Conservation (phyloP, 2,113 vertebrate species). For the Uria aalge region DNA sequence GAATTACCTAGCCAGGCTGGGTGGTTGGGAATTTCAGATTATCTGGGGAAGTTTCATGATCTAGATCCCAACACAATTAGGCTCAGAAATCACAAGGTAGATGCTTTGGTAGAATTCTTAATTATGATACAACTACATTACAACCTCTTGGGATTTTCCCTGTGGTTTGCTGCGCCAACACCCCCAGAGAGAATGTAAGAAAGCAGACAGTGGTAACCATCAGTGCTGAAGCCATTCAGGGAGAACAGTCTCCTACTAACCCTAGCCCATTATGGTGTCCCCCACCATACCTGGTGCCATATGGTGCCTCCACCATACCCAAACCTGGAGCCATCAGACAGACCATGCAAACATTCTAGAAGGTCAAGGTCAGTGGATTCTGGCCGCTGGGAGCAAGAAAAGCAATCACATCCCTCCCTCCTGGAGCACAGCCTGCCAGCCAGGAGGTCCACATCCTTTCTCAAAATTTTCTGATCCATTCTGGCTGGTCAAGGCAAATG, state of each 20-base stretch:
- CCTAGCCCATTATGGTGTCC: not conserved
- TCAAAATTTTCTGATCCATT: not conserved
- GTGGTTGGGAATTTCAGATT: not conserved
- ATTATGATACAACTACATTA: not conserved
- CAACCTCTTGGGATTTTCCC: not conserved
- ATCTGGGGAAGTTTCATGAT: not conserved
- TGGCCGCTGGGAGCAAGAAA: not conserved
- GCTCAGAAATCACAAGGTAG: not conserved
- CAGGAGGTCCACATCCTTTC: not conserved
- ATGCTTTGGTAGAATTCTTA: not conserved
- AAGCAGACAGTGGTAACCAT: not conserved
- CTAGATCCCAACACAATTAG: not conserved
- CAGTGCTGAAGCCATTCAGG: not conserved
- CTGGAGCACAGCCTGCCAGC: not conserved
- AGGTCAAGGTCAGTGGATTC: not conserved
- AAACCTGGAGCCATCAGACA: not conserved
- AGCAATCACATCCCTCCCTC: not conserved
- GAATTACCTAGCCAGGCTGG: not conserved
- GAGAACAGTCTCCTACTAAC: not conserved
- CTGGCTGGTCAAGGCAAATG: not conserved
- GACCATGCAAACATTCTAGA: not conserved
- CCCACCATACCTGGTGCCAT: not conserved
- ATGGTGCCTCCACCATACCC: not conserved
- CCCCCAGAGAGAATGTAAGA: not conserved
- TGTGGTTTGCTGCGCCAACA: not conserved